Evolutionary conservation across 1,140 invertebrate genomes (phyloP).

Genomic region (Eriosoma lanigerum): DNA sequence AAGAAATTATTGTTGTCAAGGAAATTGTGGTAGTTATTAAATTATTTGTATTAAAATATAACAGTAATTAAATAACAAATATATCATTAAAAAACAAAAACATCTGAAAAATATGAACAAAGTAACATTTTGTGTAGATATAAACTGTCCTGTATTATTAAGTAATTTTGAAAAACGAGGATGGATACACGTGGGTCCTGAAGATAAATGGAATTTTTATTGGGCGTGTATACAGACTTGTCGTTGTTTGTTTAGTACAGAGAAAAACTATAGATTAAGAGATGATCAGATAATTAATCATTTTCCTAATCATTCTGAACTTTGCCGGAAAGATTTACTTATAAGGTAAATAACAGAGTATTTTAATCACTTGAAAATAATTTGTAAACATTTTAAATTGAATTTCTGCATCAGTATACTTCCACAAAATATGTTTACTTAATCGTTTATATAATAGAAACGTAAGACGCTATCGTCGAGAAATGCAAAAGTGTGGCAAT

Average conservation of each 20-base stretch:
- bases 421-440: background rate
- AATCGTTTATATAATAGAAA: slow-evolving; percentile 62
- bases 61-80: too few relatives aligned
- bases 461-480: slow-evolving; percentile 89
- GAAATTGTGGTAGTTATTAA: too few relatives aligned
- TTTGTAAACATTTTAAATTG: background rate
- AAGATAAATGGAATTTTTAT: slow-evolving; percentile 96
- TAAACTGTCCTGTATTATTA: slow-evolving; percentile 57
- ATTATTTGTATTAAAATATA: too few relatives aligned
- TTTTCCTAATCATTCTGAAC: slow-evolving; percentile 91
- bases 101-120: slow-evolving; percentile 15
- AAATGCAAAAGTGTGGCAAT: slow-evolving; percentile 85
- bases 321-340: slow-evolving; percentile 89
- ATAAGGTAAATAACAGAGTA: slow-evolving; percentile 65
- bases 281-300: slow-evolving; percentile 91
- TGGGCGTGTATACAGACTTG: slow-evolving; percentile 90
- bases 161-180: slow-evolving; percentile 92
- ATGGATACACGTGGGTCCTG: slow-evolving; percentile 87
- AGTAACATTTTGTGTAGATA: background rate
- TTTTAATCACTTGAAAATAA: background rate
- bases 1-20: too few relatives aligned
- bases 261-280: slow-evolving; percentile 85
- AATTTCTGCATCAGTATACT: too few relatives aligned
- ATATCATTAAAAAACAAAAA: too few relatives aligned
- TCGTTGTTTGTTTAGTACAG: slow-evolving; percentile 85